phyloP scores from a whole-genome alignment of 2,113 vertebrate species.

The Limnothrissa miodon region DNA sequence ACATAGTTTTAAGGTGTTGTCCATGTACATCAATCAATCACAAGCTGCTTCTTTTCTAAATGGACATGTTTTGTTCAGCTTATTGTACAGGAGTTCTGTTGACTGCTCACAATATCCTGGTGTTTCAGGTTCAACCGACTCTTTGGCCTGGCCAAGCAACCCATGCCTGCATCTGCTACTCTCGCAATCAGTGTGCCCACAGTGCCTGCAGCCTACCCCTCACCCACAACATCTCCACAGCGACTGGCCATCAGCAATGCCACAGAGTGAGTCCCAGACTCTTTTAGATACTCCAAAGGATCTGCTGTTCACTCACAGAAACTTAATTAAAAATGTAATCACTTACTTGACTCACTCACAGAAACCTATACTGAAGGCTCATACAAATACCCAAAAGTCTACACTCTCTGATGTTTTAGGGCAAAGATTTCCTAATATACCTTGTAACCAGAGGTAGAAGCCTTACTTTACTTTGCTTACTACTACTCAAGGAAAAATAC shows the following conservation, averaged over 20 bases:
- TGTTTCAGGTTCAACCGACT: constrained; percentile 71
- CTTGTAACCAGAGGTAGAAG: no score
- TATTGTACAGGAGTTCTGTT: neutral
- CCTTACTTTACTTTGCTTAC: no score
- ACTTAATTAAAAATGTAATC: no score
- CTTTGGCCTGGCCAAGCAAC: constrained; percentile 66
- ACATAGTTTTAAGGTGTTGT: no score
- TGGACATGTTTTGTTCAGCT: neutral
- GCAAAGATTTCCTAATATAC: no score
- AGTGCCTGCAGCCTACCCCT: constrained; percentile 22
- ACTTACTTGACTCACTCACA: no score
- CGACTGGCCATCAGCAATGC: constrained; percentile 46
- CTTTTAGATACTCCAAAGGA: no score
- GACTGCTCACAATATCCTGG: neutral
- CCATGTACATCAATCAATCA: neutral
- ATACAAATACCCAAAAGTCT: no score
- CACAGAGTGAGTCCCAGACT: constrained; percentile 56
- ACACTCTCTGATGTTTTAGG: no score
- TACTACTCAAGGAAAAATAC: no score
- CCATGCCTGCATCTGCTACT: constrained; percentile 54
- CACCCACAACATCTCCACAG: constrained; percentile 51
- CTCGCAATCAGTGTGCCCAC: constrained; percentile 32
- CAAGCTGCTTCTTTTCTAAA: neutral
- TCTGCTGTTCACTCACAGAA: no score
- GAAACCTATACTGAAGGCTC: no score